Evolutionary conservation across 2,113 vertebrate genomes (phyloP).

Genomic region (Microtus pennsylvanicus): DNA sequence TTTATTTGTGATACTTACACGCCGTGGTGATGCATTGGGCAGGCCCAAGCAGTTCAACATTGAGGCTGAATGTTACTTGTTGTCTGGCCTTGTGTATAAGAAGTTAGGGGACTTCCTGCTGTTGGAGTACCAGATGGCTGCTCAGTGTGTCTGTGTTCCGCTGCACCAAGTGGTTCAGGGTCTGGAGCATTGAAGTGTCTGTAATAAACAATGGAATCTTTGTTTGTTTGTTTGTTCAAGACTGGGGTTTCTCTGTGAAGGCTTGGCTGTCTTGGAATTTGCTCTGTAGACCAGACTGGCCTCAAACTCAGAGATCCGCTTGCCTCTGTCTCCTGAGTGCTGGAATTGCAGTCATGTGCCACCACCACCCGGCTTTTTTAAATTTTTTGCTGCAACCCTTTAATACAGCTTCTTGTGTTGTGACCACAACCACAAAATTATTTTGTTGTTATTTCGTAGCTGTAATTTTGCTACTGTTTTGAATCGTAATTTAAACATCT

Average conservation of each 20-base stretch:
- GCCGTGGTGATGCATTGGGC: rapidly evolving
- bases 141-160: rapidly evolving
- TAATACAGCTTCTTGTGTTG: background rate
- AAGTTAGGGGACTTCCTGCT: background rate
- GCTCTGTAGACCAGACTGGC: background rate
- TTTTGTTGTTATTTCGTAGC: background rate
- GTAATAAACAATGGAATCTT: background rate
- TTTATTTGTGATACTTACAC: background rate
- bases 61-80: no score
- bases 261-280: background rate
- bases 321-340: background rate
- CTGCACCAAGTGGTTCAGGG: rapidly evolving
- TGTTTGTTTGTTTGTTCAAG: background rate
- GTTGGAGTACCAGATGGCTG: background rate
- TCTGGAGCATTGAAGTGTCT: background rate
- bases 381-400: background rate
- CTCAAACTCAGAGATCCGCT: background rate
- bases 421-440: background rate
- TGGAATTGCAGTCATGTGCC: background rate
- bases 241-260: background rate
- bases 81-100: background rate
- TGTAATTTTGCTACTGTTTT: background rate
- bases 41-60: background rate
- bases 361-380: no score
- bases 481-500: background rate